phyloP scores from a whole-genome alignment of 2,797 vertebrate species.

The Manis javanica region DNA sequence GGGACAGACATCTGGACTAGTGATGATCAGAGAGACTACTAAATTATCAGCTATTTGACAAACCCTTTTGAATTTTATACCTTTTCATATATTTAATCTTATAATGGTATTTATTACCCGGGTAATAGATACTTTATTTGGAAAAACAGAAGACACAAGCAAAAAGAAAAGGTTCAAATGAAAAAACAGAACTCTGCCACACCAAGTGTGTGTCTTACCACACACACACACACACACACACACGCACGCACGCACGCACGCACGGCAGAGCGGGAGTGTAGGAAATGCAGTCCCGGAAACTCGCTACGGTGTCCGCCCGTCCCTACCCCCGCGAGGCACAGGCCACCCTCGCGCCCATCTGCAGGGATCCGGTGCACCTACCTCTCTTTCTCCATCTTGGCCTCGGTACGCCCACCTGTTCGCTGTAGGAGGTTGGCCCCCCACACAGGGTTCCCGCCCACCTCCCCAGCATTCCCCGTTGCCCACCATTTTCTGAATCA shows the following conservation, averaged over 20 bases:
- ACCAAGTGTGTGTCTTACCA: not conserved
- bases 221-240: not conserved
- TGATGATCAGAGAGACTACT: not conserved
- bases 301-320: not conserved
- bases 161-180: not conserved
- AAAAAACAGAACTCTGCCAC: not conserved
- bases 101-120: not conserved
- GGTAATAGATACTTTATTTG: not conserved
- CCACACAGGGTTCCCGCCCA: not conserved
- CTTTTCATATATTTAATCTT: not conserved
- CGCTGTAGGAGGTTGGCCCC: not conserved
- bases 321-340: not conserved
- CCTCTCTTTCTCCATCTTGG: not conserved
- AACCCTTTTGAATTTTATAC: not conserved
- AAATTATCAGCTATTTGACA: not conserved
- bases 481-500: slow-evolving; percentile 69
- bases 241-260: not conserved
- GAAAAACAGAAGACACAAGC: not conserved
- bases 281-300: not conserved
- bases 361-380: not conserved
- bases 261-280: not conserved
- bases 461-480: not conserved
- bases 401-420: not conserved
- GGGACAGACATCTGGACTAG: not conserved
- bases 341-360: not conserved